Evolutionary conservation across 2,797 vertebrate genomes (phyloP).

Genomic region (Octomys mimax): DNA sequence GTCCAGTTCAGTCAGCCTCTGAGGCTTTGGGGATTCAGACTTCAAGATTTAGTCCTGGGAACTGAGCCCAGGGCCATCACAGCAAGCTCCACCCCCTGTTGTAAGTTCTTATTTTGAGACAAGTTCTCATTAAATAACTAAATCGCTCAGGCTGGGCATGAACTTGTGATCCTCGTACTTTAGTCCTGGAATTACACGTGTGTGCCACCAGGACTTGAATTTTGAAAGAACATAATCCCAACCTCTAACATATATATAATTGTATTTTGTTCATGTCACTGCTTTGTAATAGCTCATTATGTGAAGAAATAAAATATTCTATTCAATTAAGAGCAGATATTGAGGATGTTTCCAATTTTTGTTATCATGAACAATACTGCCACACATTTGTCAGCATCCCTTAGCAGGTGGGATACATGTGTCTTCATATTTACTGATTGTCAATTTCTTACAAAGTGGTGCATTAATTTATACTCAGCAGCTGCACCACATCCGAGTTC

Average conservation of each 20-base stretch:
- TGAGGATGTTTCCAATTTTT: constrained; percentile 23
- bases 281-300: not conserved
- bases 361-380: not conserved
- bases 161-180: not conserved
- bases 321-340: not conserved
- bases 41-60: not conserved
- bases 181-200: not conserved
- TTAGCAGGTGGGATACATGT: not conserved
- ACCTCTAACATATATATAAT: not conserved
- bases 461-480: not conserved
- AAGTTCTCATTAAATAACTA: not conserved
- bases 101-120: not conserved
- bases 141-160: not conserved
- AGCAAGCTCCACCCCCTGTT: not conserved
- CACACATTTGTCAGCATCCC: not conserved
- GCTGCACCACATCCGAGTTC: not conserved
- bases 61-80: not conserved
- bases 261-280: not conserved
- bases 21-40: not conserved
- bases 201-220: not conserved
- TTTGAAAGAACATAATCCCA: not conserved
- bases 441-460: not conserved
- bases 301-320: not conserved
- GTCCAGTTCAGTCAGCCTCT: not conserved
- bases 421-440: not conserved